Conservation (phyloP, 2,888 invertebrate species). For the Lacanobia oleracea region DNA sequence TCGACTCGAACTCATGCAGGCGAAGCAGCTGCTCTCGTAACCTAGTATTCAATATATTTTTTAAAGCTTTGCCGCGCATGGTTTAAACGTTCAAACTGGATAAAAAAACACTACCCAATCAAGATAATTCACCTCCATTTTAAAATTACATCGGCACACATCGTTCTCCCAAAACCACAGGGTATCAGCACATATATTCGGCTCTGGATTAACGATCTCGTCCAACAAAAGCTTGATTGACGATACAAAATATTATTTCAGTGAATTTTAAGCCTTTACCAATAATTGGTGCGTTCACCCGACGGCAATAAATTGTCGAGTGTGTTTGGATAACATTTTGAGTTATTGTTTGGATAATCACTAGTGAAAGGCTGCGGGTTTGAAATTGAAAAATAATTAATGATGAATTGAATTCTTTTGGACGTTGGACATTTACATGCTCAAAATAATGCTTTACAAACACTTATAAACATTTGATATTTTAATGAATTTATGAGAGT, state of each 20-base stretch:
- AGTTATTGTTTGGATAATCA: constrained; percentile 34
- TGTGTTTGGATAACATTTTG: constrained; percentile 17
- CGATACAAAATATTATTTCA: constrained; percentile 42
- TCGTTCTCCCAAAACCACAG: not conserved
- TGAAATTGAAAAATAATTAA: constrained; percentile 7
- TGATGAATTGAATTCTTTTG: constrained; percentile 12
- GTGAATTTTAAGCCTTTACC: constrained; percentile 37
- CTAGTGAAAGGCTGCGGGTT: not conserved
- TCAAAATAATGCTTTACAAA: not conserved
- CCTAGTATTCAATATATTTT: not conserved
- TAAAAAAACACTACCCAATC: not conserved
- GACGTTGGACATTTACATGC: not conserved
- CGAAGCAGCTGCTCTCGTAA: not conserved
- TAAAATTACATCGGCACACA: not conserved
- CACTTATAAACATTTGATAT: not conserved
- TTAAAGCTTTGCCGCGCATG: not conserved
- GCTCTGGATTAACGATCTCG: constrained; percentile 30
- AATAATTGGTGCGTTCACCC: constrained; percentile 42
- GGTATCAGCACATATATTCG: constrained; percentile 5
- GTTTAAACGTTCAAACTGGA: not conserved
- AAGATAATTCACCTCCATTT: constrained; percentile 18
- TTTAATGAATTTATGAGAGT: not conserved
- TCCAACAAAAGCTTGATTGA: constrained; percentile 53
- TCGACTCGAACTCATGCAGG: too few species aligned
- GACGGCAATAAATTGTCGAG: constrained; percentile 10